Conservation (phyloP, 2,888 invertebrate species). For the Priocnemis perturbator region DNA sequence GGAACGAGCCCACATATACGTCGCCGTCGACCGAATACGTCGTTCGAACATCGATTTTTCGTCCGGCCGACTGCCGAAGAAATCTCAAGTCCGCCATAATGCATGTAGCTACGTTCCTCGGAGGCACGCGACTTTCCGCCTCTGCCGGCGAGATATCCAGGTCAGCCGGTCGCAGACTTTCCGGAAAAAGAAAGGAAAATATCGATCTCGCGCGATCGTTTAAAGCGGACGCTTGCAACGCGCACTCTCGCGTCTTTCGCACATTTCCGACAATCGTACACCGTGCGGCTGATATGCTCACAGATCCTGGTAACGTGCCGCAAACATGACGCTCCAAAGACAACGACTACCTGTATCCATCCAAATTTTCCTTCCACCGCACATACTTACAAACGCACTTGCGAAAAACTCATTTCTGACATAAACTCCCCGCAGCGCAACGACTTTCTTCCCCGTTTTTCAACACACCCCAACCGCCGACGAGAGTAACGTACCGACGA, state of each 20-base stretch:
- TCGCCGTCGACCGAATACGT: not conserved
- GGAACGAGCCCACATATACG: not conserved
- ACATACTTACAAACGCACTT: no score
- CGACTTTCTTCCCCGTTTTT: no score
- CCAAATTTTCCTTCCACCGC: not conserved
- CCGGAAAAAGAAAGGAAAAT: constrained; percentile 21
- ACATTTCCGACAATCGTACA: no score
- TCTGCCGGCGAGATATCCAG: constrained; percentile 4
- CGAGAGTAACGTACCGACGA: no score
- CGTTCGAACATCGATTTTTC: constrained; percentile 20
- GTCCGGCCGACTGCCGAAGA: constrained; percentile 27
- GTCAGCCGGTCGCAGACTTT: constrained; percentile 26
- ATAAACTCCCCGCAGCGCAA: no score
- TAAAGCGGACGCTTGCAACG: not conserved
- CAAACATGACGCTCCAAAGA: no score
- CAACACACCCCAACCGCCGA: no score
- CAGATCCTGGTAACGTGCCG: no score
- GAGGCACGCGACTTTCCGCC: constrained; percentile 20
- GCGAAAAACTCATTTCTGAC: no score
- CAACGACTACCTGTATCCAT: no score
- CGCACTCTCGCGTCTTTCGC: not conserved
- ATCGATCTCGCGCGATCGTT: not conserved
- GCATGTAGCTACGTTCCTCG: constrained; percentile 1
- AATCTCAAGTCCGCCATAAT: constrained; percentile 12
- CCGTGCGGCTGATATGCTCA: no score